phyloP scores from a whole-genome alignment of 2,888 invertebrate genomes.

The Hofmannophila pseudospretella region DNA sequence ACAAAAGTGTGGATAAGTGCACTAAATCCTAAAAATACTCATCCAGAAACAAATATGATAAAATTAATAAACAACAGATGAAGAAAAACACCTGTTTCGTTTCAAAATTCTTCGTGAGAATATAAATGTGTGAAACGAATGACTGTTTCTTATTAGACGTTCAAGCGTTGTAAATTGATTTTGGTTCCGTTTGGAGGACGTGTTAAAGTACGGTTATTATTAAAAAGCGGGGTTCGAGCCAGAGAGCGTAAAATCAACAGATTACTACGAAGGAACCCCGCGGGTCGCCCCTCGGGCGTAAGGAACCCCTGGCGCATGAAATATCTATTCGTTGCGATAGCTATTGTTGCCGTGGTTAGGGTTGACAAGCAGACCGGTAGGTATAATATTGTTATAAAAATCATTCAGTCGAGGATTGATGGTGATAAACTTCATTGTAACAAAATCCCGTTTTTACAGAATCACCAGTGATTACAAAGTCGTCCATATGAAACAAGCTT shows the following conservation, averaged over 20 bases:
- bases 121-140: slow-evolving; percentile 37
- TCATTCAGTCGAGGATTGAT: too few species aligned
- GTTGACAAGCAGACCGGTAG: too few species aligned
- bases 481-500: too few species aligned
- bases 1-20: neutral
- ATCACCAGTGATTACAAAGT: too few species aligned
- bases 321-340: slow-evolving; percentile 67
- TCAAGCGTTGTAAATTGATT: slow-evolving; percentile 38
- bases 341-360: slow-evolving; percentile 65
- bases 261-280: slow-evolving; percentile 63
- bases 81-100: slow-evolving; percentile 17
- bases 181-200: slow-evolving; percentile 51
- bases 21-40: neutral
- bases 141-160: slow-evolving; percentile 40
- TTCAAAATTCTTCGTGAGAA: slow-evolving; percentile 29
- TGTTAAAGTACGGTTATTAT: slow-evolving; percentile 66
- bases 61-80: slow-evolving; percentile 16
- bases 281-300: slow-evolving; percentile 40
- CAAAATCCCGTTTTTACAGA: too few species aligned
- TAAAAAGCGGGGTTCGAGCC: slow-evolving; percentile 61
- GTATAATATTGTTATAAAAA: too few species aligned
- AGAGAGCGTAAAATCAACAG: slow-evolving; percentile 75
- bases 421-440: too few species aligned
- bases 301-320: slow-evolving; percentile 55
- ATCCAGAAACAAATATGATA: slow-evolving; percentile 6